Conservation (phyloP, 2,888 invertebrate genomes). For the Phyllotreta striolata region DNA sequence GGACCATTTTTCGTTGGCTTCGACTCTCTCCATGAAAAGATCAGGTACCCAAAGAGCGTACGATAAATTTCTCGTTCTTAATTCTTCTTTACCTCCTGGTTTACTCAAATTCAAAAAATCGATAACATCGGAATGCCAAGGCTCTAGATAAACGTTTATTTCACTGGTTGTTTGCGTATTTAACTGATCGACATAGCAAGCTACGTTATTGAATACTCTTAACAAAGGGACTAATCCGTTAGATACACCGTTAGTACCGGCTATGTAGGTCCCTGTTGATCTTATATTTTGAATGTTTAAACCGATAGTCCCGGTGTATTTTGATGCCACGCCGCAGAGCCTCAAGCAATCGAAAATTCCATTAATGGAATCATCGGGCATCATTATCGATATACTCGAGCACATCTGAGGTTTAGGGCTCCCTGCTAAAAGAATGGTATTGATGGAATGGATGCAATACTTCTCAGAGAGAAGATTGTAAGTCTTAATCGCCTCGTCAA, state of each 20-base stretch:
- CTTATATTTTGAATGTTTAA: slow-evolving; percentile 95
- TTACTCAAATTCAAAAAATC: slow-evolving; percentile 89
- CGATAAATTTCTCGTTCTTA: slow-evolving; percentile 93
- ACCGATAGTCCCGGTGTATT: slow-evolving; percentile 97
- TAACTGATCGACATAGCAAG: slow-evolving; percentile 96
- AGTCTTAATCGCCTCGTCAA: slow-evolving; percentile 91
- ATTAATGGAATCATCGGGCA: slow-evolving; percentile 94
- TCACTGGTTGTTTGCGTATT: slow-evolving; percentile 98
- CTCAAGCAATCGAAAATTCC: slow-evolving; percentile 93
- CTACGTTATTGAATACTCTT: slow-evolving; percentile 93
- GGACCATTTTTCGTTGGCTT: slow-evolving; percentile 86
- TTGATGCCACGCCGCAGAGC: slow-evolving; percentile 94
- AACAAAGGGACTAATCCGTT: slow-evolving; percentile 97
- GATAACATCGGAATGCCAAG: slow-evolving; percentile 98
- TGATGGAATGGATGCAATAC: slow-evolving; percentile 98
- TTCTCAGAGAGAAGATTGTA: slow-evolving; percentile 94
- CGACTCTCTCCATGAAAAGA: slow-evolving; percentile 95
- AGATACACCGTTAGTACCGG: slow-evolving; percentile 94
- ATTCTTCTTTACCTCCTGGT: slow-evolving; percentile 94
- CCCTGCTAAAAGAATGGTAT: slow-evolving; percentile 95
- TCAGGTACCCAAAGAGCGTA: slow-evolving; percentile 98
- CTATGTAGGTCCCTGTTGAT: slow-evolving; percentile 86
- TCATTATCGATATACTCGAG: slow-evolving; percentile 93
- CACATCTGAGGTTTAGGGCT: slow-evolving; percentile 91
- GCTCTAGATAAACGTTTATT: slow-evolving; percentile 97